Evolutionary conservation across 2,797 vertebrate genomes (phyloP), one percentile per base, ranked within the genome.

Genomic region (Peromyscus melanophrys): DNA sequence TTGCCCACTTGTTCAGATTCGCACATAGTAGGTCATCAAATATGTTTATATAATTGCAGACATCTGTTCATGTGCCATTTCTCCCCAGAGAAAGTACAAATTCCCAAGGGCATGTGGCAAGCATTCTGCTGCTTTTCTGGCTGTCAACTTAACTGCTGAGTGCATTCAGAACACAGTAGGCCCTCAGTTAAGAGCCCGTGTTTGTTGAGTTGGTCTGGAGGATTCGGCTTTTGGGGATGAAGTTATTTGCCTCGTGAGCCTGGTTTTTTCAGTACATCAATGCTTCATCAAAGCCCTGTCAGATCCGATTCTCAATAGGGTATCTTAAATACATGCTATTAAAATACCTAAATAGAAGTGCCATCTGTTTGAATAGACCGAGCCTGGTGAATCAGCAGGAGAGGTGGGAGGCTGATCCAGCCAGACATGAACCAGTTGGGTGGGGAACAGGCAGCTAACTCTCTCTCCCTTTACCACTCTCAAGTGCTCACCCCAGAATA

Each of bases 281-380:
- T 92, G 87, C 95, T 96, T 97, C 90, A 92, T 96, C 96, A 97
- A 96, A 96, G 92, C 89, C 95, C 96, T 97, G 96, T 97, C 96
- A 98, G 94, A 96, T 97, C 89, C 78, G 86, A 91, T 77, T 96
- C 97, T 97, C 97, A 98, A 96, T 96, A 96, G 97, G 92, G 91
- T 97, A 93, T 98, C 95, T 98, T 97, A 97, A 98, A 98, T 96
- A 97, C 95, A 97, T 98, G 95, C 97, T 98, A 98, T 98, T 97
- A 96, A 98, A 98, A 97, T 98, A 97, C 73, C 77, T 98, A 98
- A 98, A 98, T 99, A 97, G 98, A 98, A 98, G 97, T 98, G 98
- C 98, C 98, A 98, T 98, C 98, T 98, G 98, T 98, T 98, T 98
- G 97, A 98, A 98, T 77, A 87, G 97, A 94, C 92, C 43, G 92